Conservation (phyloP, 2,888 invertebrate genomes). For the Stenodera caucasica region DNA sequence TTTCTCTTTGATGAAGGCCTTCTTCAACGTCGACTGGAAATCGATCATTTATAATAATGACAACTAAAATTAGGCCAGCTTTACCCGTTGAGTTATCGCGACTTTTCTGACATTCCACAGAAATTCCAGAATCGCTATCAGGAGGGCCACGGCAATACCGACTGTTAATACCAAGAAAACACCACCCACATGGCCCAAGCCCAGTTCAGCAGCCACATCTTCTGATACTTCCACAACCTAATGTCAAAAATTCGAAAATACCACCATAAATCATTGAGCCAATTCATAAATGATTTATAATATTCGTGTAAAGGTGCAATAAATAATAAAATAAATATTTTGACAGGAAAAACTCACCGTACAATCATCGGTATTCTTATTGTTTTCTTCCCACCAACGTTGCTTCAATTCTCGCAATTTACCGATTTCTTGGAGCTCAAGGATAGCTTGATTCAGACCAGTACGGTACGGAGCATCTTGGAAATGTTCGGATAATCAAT, state of each 20-base stretch:
- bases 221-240: slow-evolving; percentile 35
- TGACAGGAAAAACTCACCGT: slow-evolving; percentile 47
- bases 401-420: slow-evolving; percentile 78
- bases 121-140: slow-evolving; percentile 82
- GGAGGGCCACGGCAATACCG: slow-evolving; percentile 71
- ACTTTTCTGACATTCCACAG: slow-evolving; percentile 80
- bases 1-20: slow-evolving; percentile 71
- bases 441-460: slow-evolving; percentile 81
- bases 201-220: slow-evolving; percentile 62
- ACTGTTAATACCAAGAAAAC: slow-evolving; percentile 82
- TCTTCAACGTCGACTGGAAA: slow-evolving; percentile 67
- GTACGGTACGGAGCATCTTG: slow-evolving; percentile 80
- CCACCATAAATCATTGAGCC: background rate
- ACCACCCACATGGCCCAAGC: slow-evolving; percentile 87
- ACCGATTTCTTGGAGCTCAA: slow-evolving; percentile 89
- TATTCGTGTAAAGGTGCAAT: too few relatives aligned
- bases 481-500: too few relatives aligned
- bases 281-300: slow-evolving; percentile 3
- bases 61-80: slow-evolving; percentile 17
- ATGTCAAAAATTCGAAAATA: background rate
- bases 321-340: slow-evolving; percentile 13
- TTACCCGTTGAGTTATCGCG: slow-evolving; percentile 75
- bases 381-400: slow-evolving; percentile 86
- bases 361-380: slow-evolving; percentile 62
- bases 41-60: slow-evolving; percentile 10